Conservation (phyloP, 2,888 invertebrate genomes). For the Eupsilia transversa region DNA sequence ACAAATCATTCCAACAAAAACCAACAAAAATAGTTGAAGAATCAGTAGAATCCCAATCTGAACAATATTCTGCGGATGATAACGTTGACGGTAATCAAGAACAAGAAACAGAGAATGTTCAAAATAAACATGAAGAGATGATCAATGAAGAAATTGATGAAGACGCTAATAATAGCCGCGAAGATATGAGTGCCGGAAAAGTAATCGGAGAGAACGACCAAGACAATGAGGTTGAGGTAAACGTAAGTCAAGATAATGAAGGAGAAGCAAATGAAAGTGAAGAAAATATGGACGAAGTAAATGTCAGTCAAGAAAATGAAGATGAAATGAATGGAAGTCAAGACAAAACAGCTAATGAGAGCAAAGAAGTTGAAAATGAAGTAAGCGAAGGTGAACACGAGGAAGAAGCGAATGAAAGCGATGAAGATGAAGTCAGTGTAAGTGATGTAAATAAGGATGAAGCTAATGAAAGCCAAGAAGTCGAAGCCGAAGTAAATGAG, state of each 20-base stretch:
- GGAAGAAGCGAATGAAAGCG: slow-evolving; percentile 26
- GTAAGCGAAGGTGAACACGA: slow-evolving; percentile 32
- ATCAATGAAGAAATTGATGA: slow-evolving; percentile 21
- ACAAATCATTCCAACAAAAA: slow-evolving; percentile 33
- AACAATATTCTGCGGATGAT: slow-evolving; percentile 32
- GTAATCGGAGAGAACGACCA: slow-evolving; percentile 9
- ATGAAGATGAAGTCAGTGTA: slow-evolving; percentile 40
- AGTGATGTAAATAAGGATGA: slow-evolving; percentile 30
- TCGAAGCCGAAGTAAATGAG: slow-evolving; percentile 35
- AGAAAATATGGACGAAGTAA: slow-evolving; percentile 23
- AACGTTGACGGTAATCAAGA: slow-evolving; percentile 41
- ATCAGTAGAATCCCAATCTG: slow-evolving; percentile 44
- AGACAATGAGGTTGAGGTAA: slow-evolving; percentile 17
- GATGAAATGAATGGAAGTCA: slow-evolving; percentile 31
- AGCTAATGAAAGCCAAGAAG: slow-evolving; percentile 39
- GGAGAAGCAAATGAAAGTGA: slow-evolving; percentile 9
- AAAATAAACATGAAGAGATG: slow-evolving; percentile 19
- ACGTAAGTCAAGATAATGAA: slow-evolving; percentile 13
- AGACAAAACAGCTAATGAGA: slow-evolving; percentile 8
- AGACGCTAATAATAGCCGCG: slow-evolving; percentile 10
- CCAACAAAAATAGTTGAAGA: slow-evolving; percentile 45
- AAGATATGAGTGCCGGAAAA: not conserved
- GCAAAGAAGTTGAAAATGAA: slow-evolving; percentile 34
- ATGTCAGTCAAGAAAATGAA: slow-evolving; percentile 43
- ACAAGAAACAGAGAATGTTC: slow-evolving; percentile 15